Evolutionary conservation across 2,888 invertebrate species (phyloP), one percentile per base, ranked within the genome.

Genomic region (Antheraea assamensis): DNA sequence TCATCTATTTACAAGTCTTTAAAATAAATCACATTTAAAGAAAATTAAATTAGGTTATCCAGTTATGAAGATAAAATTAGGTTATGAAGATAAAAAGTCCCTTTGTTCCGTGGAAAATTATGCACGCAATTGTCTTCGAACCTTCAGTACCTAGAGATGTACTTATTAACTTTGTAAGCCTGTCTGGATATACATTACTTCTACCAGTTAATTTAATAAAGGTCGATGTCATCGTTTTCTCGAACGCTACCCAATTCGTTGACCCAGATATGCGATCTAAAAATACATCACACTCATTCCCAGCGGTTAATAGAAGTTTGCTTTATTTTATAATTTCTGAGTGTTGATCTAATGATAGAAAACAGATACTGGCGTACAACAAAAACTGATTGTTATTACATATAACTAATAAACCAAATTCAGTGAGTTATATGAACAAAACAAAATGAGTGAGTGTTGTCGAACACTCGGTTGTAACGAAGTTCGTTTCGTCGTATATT

Each of bases 191-290:
- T 58, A 10, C n/a, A 58, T 21, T 24, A 58, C 13, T 35, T 21
- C 31, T 35, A 10, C 13, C 31, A 15, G 35, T 7, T 68, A 68
- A 35, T 35, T 21, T 31, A 31, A 75, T 84, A 84, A 83, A 81
- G 83, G 84, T 74, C 80, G 74, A 75, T 79, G 78, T 78, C 76
- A 78, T 79, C 75, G 72, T 77, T 74, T 74, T 76, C 79, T 35
- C 31, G 68, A 68, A 68, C 68, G 68, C 68, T 13, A 82, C 85
- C 85, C 71, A 77, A 78, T 82, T 85, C 71, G 73, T 47, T 76
- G 82, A 81, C 83, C 83, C 42, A 70, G 79, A 76, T 78, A 70
- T 75, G 74, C 71, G 52, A 2, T 71, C 52, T 72, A 72, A 74
- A 75, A 68, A 68, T 68, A 68, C 21, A 68, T 35, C 35, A 35